Base-by-base conservation (phyloP, 2,888 invertebrate species). In the Cepaea hortensis region DNA sequence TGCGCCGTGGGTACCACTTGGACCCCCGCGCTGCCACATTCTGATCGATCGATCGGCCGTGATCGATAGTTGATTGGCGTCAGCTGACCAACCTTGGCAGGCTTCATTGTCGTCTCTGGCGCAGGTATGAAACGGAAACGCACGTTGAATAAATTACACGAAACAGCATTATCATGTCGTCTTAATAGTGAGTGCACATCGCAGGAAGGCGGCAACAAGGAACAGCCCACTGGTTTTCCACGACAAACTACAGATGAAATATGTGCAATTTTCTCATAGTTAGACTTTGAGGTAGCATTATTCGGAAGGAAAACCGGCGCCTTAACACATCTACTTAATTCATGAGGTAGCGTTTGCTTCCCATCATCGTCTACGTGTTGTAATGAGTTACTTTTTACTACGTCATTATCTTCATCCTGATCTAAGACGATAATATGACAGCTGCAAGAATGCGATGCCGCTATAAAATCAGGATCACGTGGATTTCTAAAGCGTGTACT, bases 61-160 rank as follows among this genome's bases (percentile, higher is more conserved):
- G 76, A 84, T 84, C 84, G 84, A 84, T 84, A 62, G 13, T 61
- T 50, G 62, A 65, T 84, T 46, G 84, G 84, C 77, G 84, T 84
- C 61, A 84, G 65, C 76, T 84, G 84, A 48, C 84, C 84, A 76
- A 84, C 76, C 84, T 84, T 84, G 15, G 84, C 84, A 3, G 84
- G 73, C 76, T 84, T 84, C 84, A 84, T 84, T 11, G 48, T 70
- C 3, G 7, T 1, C 1, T 2, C 0, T 70, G 11, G 5, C 1
- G 13, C 81, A 81, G 81, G 81, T 81, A 50, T 68, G n/a, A n/a
- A 3, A n/a, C 68, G 15, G 55, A 55, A 55, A 55, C 55, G 7
- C 6, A 55, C 55, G 6, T 55, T 55, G 55, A 55, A 11, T 9
- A 11, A 9, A 55, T 55, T 55, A 9, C 7, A 0, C 6, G 55